A percentile compares a stretch with the other conserved stretches of the same genome.
Conservation (phyloP, 2,113 vertebrate genomes). For the Malurus melanocephalus region DNA sequence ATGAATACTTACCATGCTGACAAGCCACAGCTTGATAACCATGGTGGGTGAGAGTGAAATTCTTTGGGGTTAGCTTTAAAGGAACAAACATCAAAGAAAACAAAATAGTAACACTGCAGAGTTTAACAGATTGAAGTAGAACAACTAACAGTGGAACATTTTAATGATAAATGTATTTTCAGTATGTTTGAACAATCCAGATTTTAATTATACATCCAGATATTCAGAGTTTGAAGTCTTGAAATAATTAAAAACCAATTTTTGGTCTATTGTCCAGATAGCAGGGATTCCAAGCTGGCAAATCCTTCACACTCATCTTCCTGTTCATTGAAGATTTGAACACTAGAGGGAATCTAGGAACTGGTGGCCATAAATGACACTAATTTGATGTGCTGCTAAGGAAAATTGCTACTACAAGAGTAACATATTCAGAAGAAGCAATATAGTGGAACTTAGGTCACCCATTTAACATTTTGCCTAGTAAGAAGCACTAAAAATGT, state of each 20-base stretch:
- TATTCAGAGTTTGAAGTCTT: background rate
- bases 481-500: background rate
- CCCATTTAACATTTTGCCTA: background rate
- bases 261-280: background rate
- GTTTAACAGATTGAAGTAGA: background rate
- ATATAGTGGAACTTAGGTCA: background rate
- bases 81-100: constrained; percentile 7
- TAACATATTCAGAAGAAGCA: background rate
- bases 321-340: background rate
- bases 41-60: background rate
- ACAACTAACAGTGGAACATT: background rate
- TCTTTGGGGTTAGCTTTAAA: constrained; percentile 12
- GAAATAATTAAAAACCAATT: background rate
- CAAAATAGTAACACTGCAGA: background rate
- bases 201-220: background rate
- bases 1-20: background rate
- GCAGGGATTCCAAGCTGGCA: background rate
- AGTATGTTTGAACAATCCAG: background rate
- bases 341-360: background rate
- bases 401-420: background rate
- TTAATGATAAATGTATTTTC: background rate
- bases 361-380: background rate
- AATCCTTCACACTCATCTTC: background rate
- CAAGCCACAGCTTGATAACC: background rate
- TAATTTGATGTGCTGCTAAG: background rate